These are phyloP conservation scores for Pelvicachromis taeniatus DNA, from an alignment of 2,113 vertebrate genomes.

Conservation along the genomic window DNA sequence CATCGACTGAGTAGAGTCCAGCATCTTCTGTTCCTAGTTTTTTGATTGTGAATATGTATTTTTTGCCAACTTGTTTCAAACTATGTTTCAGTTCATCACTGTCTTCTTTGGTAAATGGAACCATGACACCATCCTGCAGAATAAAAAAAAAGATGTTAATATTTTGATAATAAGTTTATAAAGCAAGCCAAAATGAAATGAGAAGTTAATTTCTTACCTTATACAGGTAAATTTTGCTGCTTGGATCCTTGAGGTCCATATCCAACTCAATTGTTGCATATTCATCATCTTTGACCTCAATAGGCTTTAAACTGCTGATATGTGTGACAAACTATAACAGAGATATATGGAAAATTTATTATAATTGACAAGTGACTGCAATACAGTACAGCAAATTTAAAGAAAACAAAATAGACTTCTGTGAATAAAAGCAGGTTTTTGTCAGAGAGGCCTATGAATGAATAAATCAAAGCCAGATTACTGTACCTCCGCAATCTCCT, in stretches of 20 bases:
- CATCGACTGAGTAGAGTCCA: conserved; percentile 84
- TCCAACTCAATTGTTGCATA: conserved; percentile 81
- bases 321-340: conserved; percentile 73
- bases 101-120: conserved; percentile 65
- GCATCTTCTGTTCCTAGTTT: conserved; percentile 78
- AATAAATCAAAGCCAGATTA: not conserved
- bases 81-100: conserved; percentile 63
- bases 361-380: not conserved
- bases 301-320: conserved; percentile 74
- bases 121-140: conserved; percentile 79
- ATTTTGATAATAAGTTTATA: not conserved
- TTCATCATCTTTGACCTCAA: conserved; percentile 72
- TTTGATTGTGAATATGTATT: conserved; percentile 78
- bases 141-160: not conserved
- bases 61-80: conserved; percentile 79
- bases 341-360: not conserved
- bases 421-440: not conserved
- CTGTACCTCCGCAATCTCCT: conserved; percentile 76
- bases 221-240: conserved; percentile 82
- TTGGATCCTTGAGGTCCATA: conserved; percentile 80
- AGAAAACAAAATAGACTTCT: not conserved
- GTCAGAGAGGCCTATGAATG: not conserved
- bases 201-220: conserved; percentile 74
- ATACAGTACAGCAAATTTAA: not conserved
- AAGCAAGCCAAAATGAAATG: not conserved